Base-by-base conservation (phyloP, 2,797 vertebrate species). In the Silurus lanzhouensis region DNA sequence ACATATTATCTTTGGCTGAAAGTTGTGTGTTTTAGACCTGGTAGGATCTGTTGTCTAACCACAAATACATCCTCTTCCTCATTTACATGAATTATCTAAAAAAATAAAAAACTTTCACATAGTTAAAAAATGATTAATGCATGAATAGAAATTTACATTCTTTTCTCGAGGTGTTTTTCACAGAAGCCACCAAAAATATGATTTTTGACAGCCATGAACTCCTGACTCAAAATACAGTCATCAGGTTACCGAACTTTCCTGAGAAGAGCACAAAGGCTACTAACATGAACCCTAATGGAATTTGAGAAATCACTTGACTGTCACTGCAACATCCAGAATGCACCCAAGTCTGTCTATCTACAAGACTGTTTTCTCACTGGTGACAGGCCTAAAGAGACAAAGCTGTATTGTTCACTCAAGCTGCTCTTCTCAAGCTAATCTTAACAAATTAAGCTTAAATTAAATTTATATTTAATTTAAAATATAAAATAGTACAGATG, bases 261-360 rank as follows among this genome's bases (percentile, higher is more conserved):
- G 61, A 80, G 81, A 82, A 61, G 2, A 57, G 81, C n/a, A 86
- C 85, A 89, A 86, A n/a, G 68, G 75, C 14, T 22, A 70, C 66
- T 63, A 83, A 85, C 87, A 90, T 58, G 19, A 48, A 61, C 31
- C 67, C 15, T 86, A 84, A 89, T 78, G 80, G 15, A 3, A 46
- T 84, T 89, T 75, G 79, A 76, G 22, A 86, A 63, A 85, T 90
- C 87, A 88, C 44, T 81, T 86, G 81, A 89, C 76, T 25, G 6
- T 61, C 27, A 14, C 71, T n/a, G 74, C 44, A 44, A n/a, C n/a
- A 74, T 19, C 38, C 27, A 79, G 72, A 86, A 86, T 61, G 60
- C 52, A 80, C 52, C 57, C 60, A 77, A 58, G 75, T 10, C 14
- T 10, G 20, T 74, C 58, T 25, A 86, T 19, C 27, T 38, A 78